These are phyloP conservation scores for Acanthopagrus latus DNA, from an alignment of 2,797 vertebrate species.

Conservation along the genomic window DNA sequence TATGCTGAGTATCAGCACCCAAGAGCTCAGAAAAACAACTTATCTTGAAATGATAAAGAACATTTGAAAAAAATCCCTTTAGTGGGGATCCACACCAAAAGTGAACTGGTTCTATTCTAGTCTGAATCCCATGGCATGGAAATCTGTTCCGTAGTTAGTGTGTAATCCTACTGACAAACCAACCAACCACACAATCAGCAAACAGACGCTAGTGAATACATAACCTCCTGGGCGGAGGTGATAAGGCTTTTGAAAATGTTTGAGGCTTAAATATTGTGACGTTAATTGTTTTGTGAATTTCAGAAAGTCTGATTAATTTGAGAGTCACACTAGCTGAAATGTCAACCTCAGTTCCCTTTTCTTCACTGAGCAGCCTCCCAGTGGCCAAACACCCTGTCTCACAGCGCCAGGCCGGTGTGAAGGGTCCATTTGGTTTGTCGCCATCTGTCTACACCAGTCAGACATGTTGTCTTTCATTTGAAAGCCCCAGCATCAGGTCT, in stretches of 20 bases:
- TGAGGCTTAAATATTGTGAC: background rate
- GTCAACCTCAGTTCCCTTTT: constrained; percentile 38
- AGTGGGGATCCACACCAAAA: too few relatives aligned
- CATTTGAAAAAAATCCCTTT: too few relatives aligned
- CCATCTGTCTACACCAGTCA: constrained; percentile 64
- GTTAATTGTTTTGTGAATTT: constrained; percentile 15
- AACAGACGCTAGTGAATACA: too few relatives aligned
- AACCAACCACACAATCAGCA: too few relatives aligned
- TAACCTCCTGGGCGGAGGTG: too few relatives aligned
- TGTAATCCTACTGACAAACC: too few relatives aligned
- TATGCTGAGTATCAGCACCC: too few relatives aligned
- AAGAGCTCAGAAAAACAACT: too few relatives aligned
- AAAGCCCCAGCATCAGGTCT: constrained; percentile 19
- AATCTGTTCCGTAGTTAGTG: too few relatives aligned
- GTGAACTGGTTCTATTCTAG: too few relatives aligned
- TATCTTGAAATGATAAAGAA: too few relatives aligned
- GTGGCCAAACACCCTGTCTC: constrained; percentile 58
- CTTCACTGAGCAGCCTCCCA: constrained; percentile 21
- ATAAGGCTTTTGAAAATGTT: background rate
- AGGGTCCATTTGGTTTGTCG: constrained; percentile 69
- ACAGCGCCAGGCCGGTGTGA: constrained; percentile 46
- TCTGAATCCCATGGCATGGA: too few relatives aligned
- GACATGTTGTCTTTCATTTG: constrained; percentile 63
- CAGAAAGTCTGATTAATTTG: constrained; percentile 2
- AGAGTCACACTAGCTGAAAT: constrained; percentile 31